Evolutionary conservation across 92 coral and sea anemone genomes (phyloP), one percentile per base, ranked within the genome.

Genomic region (Hydrozoanthus gracilis): DNA sequence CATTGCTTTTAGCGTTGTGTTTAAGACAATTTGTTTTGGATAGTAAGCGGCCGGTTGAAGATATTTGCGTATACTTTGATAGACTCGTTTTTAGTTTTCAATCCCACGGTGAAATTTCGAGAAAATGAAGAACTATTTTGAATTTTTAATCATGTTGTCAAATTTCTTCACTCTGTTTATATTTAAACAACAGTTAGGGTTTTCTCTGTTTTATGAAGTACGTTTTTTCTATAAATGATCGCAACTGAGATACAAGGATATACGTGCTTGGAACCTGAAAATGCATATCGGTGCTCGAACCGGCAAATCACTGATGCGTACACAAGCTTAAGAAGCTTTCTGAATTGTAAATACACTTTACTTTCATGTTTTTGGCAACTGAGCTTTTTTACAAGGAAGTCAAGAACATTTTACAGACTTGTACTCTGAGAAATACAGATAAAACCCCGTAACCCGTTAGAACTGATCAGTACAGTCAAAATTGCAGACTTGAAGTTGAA

Each of bases 61-160:
- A 35, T 20, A 39, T 62, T 15, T 4, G 44, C 39, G 5, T 14
- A 47, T 14, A 48, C n/a, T 16, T 8, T 12, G 2, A 13, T 17
- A 47, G 35, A 61, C 46, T 13, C 44, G 72, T 18, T 46, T 79
- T 44, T 10, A 15, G 20, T 60, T 78, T 61, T 60, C n/a, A 61
- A 45, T 52, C 27, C 64, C 44, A 79, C 17, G 27, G 47, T 7
- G 73, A 79, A 79, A 55, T 65, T 64, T 20, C 58, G 20, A 62
- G 71, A 80, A 80, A 80, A 58, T 27, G 50, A 80, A 58, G 54
- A 60, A 80, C 52, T 48, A 80, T 66, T 80, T 49, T 80, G 85
- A 65, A 80, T 47, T 80, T 66, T 80, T 48, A 80, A 48, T 16
- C 66, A 64, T 80, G 20, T 50, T 64, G 27, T 80, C 48, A 50